Conservation (phyloP, 2,113 vertebrate species). For the Aix galericulata region DNA sequence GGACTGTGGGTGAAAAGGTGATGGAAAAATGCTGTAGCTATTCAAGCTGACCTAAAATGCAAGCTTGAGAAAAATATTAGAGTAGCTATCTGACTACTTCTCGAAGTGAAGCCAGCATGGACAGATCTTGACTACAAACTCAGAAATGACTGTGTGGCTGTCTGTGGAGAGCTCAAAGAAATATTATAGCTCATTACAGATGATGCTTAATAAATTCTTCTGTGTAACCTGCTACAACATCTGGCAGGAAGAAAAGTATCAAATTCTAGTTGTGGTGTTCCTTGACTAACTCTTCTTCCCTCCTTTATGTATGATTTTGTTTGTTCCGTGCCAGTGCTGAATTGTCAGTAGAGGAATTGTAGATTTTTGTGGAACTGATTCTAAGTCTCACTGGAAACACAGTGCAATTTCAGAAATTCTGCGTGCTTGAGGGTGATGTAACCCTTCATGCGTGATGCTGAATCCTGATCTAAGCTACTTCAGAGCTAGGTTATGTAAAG, state of each 20-base stretch:
- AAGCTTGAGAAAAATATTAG: not conserved
- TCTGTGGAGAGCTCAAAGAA: not conserved
- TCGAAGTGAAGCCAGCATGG: not conserved
- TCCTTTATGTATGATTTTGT: not conserved
- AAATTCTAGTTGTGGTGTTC: not conserved
- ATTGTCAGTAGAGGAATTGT: not conserved
- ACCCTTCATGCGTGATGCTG: not conserved
- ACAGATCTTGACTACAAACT: not conserved
- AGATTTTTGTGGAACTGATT: not conserved
- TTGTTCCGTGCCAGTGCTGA: not conserved
- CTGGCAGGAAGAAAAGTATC: not conserved
- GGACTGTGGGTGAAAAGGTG: not conserved
- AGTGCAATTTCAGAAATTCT: not conserved
- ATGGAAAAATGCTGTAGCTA: not conserved
- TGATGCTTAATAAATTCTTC: not conserved
- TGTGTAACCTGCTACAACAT: not conserved
- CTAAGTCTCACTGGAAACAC: not conserved
- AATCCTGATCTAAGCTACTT: not conserved
- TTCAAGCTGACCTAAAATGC: not conserved
- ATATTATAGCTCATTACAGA: not conserved
- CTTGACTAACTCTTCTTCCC: not conserved
- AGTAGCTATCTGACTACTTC: not conserved
- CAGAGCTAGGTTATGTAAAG: not conserved
- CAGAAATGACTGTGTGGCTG: not conserved
- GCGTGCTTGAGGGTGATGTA: not conserved